Base-by-base conservation (phyloP, 2,113 vertebrate species). In the Thinocorus orbignyianus region DNA sequence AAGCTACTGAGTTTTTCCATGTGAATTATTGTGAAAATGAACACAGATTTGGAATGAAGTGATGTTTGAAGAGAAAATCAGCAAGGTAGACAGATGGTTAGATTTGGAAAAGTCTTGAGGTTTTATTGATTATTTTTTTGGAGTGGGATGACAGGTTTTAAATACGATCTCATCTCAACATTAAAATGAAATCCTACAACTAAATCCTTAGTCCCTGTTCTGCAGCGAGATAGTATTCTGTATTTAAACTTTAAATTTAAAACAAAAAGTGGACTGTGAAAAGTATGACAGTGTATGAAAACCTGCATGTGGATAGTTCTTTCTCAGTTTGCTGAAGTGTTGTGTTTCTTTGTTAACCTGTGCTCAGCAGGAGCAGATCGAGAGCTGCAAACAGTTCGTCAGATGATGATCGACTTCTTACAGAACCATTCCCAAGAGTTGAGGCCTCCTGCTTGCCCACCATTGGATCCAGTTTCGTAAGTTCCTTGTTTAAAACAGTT, bases 331-430 rank as follows among this genome's bases (percentile, higher is more conserved):
- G 35, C 60, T 92, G 42, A 86, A 60, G 52, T 4, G 4, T 1
- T 92, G 10, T 49, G 0, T 0, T 14, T 39, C 66, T 55, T 30
- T 66, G 52, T 71, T 71, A 20, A 35, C 90, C 35, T 90, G 25
- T 81, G 33, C 68, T 84, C 85, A 68, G 37, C 97, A 98, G 99
- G 98, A 84, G 97, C 98, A 9, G 98, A 99, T 91, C 93, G 99
- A 73, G 98, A 98, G 79, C 97, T 99, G 84, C 98, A 97, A 72
- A 99, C 98, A 0, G 96, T 99, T 20, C 97, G 99, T 24, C 99
- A 98, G 91, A 93, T 98, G 52, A 99, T 99, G 98, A 97, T 99
- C 17, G 98, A 99, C 90, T 98, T 99, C 94, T 97, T 99, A 14
- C 99, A 99, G 98, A 99, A 99, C 95, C 98, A 99, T 90, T 99